phyloP scores from a whole-genome alignment of 2,888 invertebrate species.

The Brassicogethes aeneus region DNA sequence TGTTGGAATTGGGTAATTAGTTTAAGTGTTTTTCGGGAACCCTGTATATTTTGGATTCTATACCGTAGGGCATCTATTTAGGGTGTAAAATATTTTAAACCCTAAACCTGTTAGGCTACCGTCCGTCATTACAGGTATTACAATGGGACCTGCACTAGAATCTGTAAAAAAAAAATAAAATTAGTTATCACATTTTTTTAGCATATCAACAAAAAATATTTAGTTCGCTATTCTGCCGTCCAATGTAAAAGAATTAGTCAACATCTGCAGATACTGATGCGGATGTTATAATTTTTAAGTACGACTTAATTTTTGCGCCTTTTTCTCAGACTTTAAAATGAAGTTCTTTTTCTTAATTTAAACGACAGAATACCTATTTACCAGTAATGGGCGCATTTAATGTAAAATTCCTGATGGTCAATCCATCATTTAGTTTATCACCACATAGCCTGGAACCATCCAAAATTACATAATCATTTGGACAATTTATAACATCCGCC shows the following conservation, averaged over 20 bases:
- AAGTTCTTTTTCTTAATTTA: too few species aligned
- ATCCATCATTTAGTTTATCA: slow-evolving; percentile 63
- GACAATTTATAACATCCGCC: slow-evolving; percentile 65
- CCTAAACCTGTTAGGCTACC: slow-evolving; percentile 57
- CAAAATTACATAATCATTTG: slow-evolving; percentile 63
- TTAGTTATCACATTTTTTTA: neutral
- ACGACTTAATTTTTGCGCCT: too few species aligned
- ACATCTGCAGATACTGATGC: too few species aligned
- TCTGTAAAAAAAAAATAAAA: slow-evolving; percentile 42
- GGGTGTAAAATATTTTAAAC: slow-evolving; percentile 59
- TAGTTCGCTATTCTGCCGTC: too few species aligned
- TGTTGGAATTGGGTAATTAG: too few species aligned
- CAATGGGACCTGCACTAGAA: slow-evolving; percentile 58
- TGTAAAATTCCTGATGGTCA: slow-evolving; percentile 51
- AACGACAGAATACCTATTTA: too few species aligned
- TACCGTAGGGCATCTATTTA: slow-evolving; percentile 48
- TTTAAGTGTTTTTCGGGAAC: too few species aligned
- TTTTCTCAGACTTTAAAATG: too few species aligned
- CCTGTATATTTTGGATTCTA: too few species aligned
- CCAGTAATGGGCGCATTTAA: slow-evolving; percentile 62
- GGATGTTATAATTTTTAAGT: too few species aligned
- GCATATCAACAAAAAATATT: neutral
- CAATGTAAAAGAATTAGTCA: too few species aligned
- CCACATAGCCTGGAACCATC: slow-evolving; percentile 65
- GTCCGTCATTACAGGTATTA: slow-evolving; percentile 59